phyloP scores from a whole-genome alignment of 1,140 invertebrate genomes.

The Drosophila orena region DNA sequence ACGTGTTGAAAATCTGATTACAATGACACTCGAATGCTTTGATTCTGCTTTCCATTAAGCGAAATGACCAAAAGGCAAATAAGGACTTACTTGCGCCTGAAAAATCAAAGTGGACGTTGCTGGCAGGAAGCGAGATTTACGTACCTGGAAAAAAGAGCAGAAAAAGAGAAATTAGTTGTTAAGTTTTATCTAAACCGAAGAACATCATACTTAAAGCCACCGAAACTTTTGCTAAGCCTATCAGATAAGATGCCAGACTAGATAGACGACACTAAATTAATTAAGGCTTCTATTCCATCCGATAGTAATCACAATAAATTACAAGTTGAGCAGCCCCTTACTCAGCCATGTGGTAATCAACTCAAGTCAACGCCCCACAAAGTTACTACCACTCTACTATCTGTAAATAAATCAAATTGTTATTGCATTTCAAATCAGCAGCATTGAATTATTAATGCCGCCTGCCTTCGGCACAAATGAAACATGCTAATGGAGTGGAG shows the following conservation, averaged over 20 bases:
- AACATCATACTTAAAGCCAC: background rate
- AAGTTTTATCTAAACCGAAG: background rate
- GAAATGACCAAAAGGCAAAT: slow-evolving; percentile 42
- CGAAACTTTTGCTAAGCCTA: background rate
- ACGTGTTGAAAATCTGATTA: slow-evolving; percentile 75
- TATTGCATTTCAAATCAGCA: slow-evolving; percentile 61
- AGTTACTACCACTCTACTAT: slow-evolving; percentile 33
- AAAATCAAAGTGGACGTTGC: slow-evolving; percentile 42
- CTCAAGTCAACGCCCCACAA: slow-evolving; percentile 15
- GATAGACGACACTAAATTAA: slow-evolving; percentile 10
- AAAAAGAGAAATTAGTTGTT: slow-evolving; percentile 7
- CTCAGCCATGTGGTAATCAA: slow-evolving; percentile 17
- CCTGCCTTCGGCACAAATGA: slow-evolving; percentile 27
- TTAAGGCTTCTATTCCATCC: slow-evolving; percentile 1
- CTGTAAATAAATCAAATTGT: slow-evolving; percentile 71
- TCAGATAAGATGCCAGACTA: background rate
- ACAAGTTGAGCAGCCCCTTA: background rate
- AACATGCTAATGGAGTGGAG: slow-evolving; percentile 45
- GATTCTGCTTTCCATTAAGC: slow-evolving; percentile 27
- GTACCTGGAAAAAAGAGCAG: slow-evolving; percentile 57
- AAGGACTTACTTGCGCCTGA: slow-evolving; percentile 55
- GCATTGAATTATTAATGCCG: slow-evolving; percentile 66
- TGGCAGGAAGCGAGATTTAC: slow-evolving; percentile 27
- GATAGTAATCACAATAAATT: slow-evolving; percentile 28
- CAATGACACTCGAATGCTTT: slow-evolving; percentile 56